A percentile compares a stretch with the other conserved stretches of the same genome.
phyloP scores from a whole-genome alignment of 2,888 invertebrate species.

The Campoletis raptor region DNA sequence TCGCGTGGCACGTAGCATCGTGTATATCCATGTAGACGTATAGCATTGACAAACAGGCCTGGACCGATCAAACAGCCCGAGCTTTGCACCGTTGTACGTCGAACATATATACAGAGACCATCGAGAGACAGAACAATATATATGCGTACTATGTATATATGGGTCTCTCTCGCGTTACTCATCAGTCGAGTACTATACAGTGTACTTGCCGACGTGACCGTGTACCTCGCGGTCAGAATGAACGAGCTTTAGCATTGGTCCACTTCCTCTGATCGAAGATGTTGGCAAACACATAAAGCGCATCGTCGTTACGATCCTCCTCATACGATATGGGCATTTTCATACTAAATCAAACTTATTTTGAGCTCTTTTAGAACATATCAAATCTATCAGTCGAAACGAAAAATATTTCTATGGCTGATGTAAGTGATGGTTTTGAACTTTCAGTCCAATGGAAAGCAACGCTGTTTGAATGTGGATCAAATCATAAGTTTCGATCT shows the following conservation, averaged over 20 bases:
- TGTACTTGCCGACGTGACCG: slow-evolving; percentile 44
- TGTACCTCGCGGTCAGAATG: slow-evolving; percentile 53
- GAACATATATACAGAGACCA: slow-evolving; percentile 14
- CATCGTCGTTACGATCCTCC: slow-evolving; percentile 29
- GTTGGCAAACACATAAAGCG: slow-evolving; percentile 61
- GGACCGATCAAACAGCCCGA: slow-evolving; percentile 56
- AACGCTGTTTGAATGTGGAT: not conserved
- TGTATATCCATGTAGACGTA: slow-evolving; percentile 24
- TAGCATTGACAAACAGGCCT: slow-evolving; percentile 61
- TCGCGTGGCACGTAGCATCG: slow-evolving; percentile 27
- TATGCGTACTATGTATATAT: not conserved
- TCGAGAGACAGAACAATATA: slow-evolving; percentile 20
- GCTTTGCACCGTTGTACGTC: slow-evolving; percentile 38
- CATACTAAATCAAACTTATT: not conserved
- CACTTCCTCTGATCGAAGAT: slow-evolving; percentile 55
- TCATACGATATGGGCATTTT: slow-evolving; percentile 17
- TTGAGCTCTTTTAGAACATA: not conserved
- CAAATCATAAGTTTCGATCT: not conserved
- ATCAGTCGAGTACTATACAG: slow-evolving; percentile 54
- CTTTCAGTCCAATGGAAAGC: not conserved
- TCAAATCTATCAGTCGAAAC: not conserved
- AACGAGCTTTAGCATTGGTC: slow-evolving; percentile 32
- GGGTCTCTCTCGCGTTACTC: slow-evolving; percentile 45
- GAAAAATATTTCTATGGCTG: not conserved
- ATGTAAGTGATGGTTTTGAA: not conserved